Evolutionary conservation across 2,888 invertebrate genomes (phyloP).

Genomic region (Sycophila texana): DNA sequence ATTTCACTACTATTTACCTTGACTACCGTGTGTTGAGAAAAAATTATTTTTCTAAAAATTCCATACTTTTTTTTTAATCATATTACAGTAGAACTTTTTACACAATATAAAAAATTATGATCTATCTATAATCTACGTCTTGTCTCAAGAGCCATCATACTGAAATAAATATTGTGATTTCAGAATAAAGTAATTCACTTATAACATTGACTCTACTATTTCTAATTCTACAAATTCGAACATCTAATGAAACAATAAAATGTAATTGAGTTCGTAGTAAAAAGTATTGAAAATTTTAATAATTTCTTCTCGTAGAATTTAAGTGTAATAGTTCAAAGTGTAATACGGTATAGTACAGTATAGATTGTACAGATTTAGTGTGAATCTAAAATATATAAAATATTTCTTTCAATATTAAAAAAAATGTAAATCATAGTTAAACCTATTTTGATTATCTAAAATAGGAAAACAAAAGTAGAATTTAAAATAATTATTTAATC

Average conservation of each 20-base stretch:
- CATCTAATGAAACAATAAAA: background rate
- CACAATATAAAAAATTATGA: background rate
- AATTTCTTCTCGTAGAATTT: conserved; percentile 41
- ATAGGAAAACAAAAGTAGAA: no score
- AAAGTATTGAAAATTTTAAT: conserved; percentile 41
- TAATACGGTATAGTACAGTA: no score
- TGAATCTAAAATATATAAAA: no score
- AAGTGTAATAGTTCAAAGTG: conserved; percentile 36
- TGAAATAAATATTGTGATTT: conserved; percentile 40
- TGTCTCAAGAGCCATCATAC: conserved; percentile 17
- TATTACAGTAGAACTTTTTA: conserved; percentile 4
- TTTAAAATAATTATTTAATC: no score
- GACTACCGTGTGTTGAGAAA: conserved; percentile 24
- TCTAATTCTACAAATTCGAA: no score
- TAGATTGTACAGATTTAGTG: no score
- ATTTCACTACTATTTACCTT: conserved; percentile 32
- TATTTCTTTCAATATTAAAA: no score
- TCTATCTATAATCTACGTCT: conserved; percentile 4
- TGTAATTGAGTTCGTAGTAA: conserved; percentile 9
- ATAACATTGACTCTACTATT: no score
- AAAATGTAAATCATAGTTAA: no score
- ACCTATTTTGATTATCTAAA: no score
- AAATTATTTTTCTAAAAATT: conserved; percentile 40
- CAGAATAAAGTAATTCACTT: background rate
- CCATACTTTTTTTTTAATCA: conserved; percentile 38